These are phyloP conservation scores for Holocentrus rufus DNA, from an alignment of 2,797 vertebrate species.

Conservation along the genomic window DNA sequence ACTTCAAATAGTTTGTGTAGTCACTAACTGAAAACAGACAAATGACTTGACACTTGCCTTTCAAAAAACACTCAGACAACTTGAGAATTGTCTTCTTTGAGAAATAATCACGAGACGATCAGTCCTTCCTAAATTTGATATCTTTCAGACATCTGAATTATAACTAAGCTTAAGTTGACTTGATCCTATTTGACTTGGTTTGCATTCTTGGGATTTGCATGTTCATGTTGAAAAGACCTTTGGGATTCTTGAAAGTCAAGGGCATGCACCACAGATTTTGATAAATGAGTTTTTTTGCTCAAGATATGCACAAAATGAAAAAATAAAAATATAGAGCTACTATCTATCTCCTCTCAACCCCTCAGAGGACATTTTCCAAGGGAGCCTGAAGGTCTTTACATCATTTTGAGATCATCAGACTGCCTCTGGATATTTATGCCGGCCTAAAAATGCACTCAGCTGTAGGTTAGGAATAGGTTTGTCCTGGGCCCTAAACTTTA, in stretches of 20 bases:
- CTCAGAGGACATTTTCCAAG: too few relatives aligned
- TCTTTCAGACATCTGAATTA: too few relatives aligned
- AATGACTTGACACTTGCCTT: too few relatives aligned
- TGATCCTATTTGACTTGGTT: conserved; percentile 23
- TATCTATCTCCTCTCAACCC: neutral
- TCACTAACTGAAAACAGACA: too few relatives aligned
- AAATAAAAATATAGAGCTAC: neutral
- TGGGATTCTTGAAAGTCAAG: conserved; percentile 32
- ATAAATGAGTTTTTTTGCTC: neutral
- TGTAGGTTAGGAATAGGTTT: neutral
- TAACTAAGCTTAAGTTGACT: neutral
- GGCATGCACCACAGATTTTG: conserved; percentile 5
- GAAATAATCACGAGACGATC: too few relatives aligned
- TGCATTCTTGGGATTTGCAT: conserved; percentile 29
- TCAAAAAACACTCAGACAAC: too few relatives aligned
- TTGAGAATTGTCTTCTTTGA: too few relatives aligned
- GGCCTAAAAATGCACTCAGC: neutral
- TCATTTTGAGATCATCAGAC: neutral
- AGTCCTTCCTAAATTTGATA: too few relatives aligned
- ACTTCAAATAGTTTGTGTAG: too few relatives aligned
- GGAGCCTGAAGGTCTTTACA: conserved; percentile 2
- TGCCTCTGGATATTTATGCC: conserved; percentile 6
- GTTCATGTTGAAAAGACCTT: conserved; percentile 23
- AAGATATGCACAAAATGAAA: conserved; percentile 12
- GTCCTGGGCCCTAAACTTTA: neutral